These are phyloP conservation scores for Panzeria rudis DNA, from an alignment of 2,888 invertebrate genomes.

Conservation along the genomic window DNA sequence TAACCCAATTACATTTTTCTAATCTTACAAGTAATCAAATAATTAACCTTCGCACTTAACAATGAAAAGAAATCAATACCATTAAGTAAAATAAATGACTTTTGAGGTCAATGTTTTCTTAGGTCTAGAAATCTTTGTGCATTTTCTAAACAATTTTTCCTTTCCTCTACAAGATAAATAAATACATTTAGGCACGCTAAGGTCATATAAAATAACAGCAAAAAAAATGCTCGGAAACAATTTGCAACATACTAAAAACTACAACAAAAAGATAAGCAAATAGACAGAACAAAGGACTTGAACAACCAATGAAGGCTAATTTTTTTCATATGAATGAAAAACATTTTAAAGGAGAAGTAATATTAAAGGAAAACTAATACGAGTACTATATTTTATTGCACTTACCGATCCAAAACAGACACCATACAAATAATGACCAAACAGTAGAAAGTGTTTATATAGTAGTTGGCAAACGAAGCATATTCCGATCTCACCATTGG, in stretches of 20 bases:
- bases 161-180: slow-evolving; percentile 43
- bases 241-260: slow-evolving; percentile 3
- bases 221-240: neutral
- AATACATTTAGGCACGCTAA: slow-evolving; percentile 65
- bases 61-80: slow-evolving; percentile 30
- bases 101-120: slow-evolving; percentile 69
- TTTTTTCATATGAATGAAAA: neutral
- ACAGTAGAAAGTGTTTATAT: slow-evolving; percentile 84
- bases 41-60: slow-evolving; percentile 32
- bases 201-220: slow-evolving; percentile 50
- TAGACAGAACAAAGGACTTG: slow-evolving; percentile 37
- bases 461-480: slow-evolving; percentile 83
- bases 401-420: slow-evolving; percentile 86
- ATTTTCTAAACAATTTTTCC: neutral
- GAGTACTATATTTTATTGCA: slow-evolving; percentile 41
- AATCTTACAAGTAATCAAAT: slow-evolving; percentile 11
- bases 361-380: neutral
- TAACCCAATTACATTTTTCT: slow-evolving; percentile 40
- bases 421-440: slow-evolving; percentile 85
- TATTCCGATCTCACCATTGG: slow-evolving; percentile 76
- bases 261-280: neutral
- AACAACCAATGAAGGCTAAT: slow-evolving; percentile 4
- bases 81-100: slow-evolving; percentile 32
- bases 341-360: neutral
- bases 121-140: slow-evolving; percentile 39